Percentiles rank a stretch among this genome's conserved stretches.
Conservation (phyloP, 2,888 invertebrate species). For the Apotomis betuletana region DNA sequence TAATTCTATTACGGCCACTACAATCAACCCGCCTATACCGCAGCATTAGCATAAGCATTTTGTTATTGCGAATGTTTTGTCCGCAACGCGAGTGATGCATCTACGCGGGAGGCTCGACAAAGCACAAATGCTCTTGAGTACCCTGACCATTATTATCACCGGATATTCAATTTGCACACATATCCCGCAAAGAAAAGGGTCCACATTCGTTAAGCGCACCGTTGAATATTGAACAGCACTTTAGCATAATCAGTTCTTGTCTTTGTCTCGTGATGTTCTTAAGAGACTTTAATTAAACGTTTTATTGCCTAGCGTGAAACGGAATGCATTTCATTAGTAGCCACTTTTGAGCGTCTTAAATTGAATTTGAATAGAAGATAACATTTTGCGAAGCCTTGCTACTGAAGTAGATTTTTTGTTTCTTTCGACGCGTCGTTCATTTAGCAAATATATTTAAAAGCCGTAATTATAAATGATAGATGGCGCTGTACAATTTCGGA, state of each 20-base stretch:
- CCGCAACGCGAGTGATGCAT: conserved; percentile 55
- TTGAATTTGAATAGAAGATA: conserved; percentile 17
- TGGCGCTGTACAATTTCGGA: not conserved
- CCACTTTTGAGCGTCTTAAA: conserved; percentile 18
- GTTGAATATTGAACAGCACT: conserved; percentile 43
- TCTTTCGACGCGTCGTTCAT: not conserved
- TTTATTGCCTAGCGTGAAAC: conserved; percentile 48
- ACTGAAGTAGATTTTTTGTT: not conserved
- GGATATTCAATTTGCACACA: conserved; percentile 45
- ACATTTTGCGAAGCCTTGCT: conserved; percentile 1
- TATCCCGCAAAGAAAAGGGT: conserved; percentile 30
- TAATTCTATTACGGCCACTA: conserved; percentile 21
- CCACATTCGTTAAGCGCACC: not conserved
- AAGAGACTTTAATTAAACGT: conserved; percentile 51
- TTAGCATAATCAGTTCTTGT: conserved; percentile 59
- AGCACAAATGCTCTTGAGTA: conserved; percentile 59
- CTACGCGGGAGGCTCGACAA: conserved; percentile 63
- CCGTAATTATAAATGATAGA: not conserved
- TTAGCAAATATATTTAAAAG: not conserved
- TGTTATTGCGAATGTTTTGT: conserved; percentile 45
- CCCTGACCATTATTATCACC: conserved; percentile 53
- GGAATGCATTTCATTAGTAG: conserved; percentile 38
- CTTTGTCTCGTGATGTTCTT: conserved; percentile 55
- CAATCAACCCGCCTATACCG: conserved; percentile 44
- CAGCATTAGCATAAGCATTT: conserved; percentile 49